Percentiles rank a stretch among this genome's conserved stretches.
Evolutionary conservation across 1,140 invertebrate species (phyloP).

Genomic region (Harpegnathos saltator): DNA sequence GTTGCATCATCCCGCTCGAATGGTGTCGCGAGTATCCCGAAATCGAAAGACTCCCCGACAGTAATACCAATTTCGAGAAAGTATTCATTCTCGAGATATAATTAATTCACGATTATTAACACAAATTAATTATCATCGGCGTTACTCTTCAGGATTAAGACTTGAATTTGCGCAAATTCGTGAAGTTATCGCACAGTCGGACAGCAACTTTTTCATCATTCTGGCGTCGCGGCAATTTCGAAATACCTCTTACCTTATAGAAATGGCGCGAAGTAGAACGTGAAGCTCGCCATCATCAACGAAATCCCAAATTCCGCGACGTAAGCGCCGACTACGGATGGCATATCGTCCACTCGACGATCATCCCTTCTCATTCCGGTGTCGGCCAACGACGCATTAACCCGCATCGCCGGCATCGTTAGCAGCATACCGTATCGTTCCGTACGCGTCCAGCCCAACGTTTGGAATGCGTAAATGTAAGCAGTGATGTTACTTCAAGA

Average conservation of each 20-base stretch:
- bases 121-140: no score
- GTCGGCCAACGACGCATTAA: slow-evolving; percentile 76
- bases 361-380: slow-evolving; percentile 41
- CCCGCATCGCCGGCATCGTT: slow-evolving; percentile 79
- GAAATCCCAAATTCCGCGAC: slow-evolving; percentile 82
- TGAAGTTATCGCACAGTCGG: no score
- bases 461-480: slow-evolving; percentile 77
- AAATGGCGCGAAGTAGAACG: slow-evolving; percentile 8
- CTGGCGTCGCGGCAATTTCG: slow-evolving; percentile 11
- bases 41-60: background rate
- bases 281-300: background rate
- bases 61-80: no score
- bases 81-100: no score
- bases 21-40: slow-evolving; percentile 9
- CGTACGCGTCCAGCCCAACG: slow-evolving; percentile 65
- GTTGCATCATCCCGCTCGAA: slow-evolving; percentile 25
- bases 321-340: slow-evolving; percentile 71
- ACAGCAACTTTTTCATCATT: background rate
- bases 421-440: slow-evolving; percentile 82
- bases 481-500: slow-evolving; percentile 61
- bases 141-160: no score
- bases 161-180: no score
- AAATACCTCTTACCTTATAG: slow-evolving; percentile 53
- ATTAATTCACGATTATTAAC: no score
- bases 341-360: slow-evolving; percentile 61